These are phyloP conservation scores for Corydoras sp. DNA, from an alignment of 2,113 vertebrate genomes.

Conservation along the genomic window DNA sequence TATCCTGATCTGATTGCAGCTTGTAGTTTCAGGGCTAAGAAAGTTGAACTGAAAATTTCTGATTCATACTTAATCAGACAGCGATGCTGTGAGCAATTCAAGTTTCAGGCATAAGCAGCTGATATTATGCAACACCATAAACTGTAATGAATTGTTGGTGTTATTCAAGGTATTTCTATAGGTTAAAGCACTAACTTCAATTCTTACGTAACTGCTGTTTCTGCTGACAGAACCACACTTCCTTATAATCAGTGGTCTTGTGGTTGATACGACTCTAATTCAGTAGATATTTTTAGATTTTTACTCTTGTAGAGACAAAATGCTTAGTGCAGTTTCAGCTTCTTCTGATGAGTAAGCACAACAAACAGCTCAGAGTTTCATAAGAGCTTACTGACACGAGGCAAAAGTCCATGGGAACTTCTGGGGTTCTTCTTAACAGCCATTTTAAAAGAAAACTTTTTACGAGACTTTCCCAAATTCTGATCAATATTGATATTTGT, in stretches of 20 bases:
- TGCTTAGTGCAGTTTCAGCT: not conserved
- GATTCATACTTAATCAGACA: no score
- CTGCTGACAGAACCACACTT: no score
- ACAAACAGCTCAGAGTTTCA: not conserved
- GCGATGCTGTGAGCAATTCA: not conserved
- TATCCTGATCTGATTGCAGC: no score
- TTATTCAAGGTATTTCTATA: no score
- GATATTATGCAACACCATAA: no score
- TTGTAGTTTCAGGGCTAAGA: not conserved
- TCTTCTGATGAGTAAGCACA: not conserved
- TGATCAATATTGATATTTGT: not conserved
- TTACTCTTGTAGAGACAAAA: no score
- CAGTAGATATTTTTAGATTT: not conserved
- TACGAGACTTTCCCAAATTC: not conserved
- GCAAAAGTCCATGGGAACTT: conserved; percentile 31
- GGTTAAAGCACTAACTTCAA: no score
- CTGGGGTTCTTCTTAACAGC: conserved; percentile 1
- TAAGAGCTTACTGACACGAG: not conserved
- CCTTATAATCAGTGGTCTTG: no score
- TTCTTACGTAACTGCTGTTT: no score
- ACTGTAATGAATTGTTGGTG: no score
- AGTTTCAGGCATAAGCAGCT: not conserved
- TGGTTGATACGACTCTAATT: no score
- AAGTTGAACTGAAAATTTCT: no score
- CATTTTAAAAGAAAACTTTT: not conserved